Base-by-base conservation (phyloP, 2,113 vertebrate species). In the Tricholaema leucomelas region DNA sequence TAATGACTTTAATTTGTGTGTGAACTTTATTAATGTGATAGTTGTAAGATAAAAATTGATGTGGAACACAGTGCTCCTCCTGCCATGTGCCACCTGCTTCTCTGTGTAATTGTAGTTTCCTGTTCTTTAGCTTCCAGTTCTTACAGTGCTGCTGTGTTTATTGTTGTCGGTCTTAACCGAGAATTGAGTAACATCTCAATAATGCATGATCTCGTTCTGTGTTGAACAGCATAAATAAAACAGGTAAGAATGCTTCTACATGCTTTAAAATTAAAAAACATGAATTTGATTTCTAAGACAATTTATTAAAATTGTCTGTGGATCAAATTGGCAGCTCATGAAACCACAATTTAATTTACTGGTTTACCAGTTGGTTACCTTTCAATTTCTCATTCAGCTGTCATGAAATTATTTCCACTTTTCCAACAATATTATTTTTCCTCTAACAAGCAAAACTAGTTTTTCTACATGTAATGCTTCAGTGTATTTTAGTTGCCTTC, bases 51-150 rank as follows among this genome's bases (percentile, higher is more conserved):
- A 50, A 3, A 20, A 78, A 80, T 61, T 20, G 50, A 4, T 24
- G 50, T 16, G 28, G 58, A 80, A 20, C 4, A 63, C 0, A 0
- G 6, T 15, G 35, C 1, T 67, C 4, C 18, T 90, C 72, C 48
- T 64, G 7, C 16, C 4, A 14, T 20, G 4, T 46, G 31, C 55
- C 17, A 46, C 5, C 6, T 73, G 9, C 6, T 72, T 64, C 31
- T 52, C 16, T 28, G 15, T 3, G 8, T 48, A 27, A 9, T 42
- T 65, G 11, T 5, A 33, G 6, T 80, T 88, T 60, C 7, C 7
- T 42, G 1, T 69, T 81, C 19, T 84, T 75, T 59, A 42, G 2
- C 6, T 5, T 55, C 14, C 25, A 40, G 8, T 70, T 82, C 10
- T 65, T 71, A 69, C 65, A 61, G 58, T n/a, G 4, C 5, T 73